Evolutionary conservation across 2,797 vertebrate species (phyloP), one percentile per base, ranked within the genome.

Genomic region (Leptodactylus fallax): DNA sequence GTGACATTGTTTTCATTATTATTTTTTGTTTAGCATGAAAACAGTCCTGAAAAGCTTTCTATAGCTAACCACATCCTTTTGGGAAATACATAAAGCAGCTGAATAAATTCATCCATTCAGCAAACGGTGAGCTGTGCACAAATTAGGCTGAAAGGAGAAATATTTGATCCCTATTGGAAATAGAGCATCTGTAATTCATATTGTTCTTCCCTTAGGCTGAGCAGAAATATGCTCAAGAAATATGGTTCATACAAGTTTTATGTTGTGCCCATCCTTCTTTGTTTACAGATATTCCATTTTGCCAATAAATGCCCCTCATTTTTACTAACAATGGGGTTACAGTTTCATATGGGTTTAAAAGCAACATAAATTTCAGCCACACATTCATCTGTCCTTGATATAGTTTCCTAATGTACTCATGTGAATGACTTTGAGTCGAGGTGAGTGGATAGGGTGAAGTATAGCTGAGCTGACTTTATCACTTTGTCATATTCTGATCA

Each of bases 111-210:
- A 12, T n/a, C 72, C 11, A n/a, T 76, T 49, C 36, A 76, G 19
- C 21, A 76, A 76, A 47, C 49, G 72, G 72, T 76, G 72, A 76
- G 45, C 47, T 51, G 47, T 76, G 72, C 47, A 23, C 47, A 76
- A 76, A 76, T 51, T 49, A 76, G 21, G 45, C 45, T 76, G 9
- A 76, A 76, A 76, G 36, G 49, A 76, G 19, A 76, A 76, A 51
- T 23, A 76, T 76, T 51, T 51, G 45, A 76, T 76, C 72, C 72
- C 72, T 76, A 51, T 76, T 76, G 72, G 72, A 76, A 76, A n/a
- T 76, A 49, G 47, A 76, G 72, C 72, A 76, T 76, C 47, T 76
- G 72, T 51, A 76, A n/a, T 76, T n/a, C 3, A 0, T 76, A 76
- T 51, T 49, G 19, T n/a, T 6, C 17, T 49, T 76, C 45, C 72